Evolutionary conservation across 2,797 vertebrate species (phyloP).

Genomic region (Acipenser oxyrinchus): DNA sequence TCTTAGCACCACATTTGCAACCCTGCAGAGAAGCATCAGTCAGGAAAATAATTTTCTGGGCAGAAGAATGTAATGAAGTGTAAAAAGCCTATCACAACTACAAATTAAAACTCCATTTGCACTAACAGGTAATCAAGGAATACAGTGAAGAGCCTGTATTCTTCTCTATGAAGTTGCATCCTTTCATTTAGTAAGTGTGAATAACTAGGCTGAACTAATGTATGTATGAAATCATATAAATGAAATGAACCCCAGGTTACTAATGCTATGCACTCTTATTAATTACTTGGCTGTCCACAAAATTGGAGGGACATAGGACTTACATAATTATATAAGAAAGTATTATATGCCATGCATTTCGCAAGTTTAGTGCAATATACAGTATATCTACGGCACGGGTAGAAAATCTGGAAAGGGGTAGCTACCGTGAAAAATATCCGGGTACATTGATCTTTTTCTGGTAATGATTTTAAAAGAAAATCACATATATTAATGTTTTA

Average conservation of each 20-base stretch:
- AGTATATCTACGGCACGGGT: no score
- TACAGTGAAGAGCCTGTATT: neutral
- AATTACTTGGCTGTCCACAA: no score
- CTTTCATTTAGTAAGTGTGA: neutral
- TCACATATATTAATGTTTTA: no score
- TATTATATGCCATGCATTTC: no score
- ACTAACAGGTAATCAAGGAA: constrained; percentile 2
- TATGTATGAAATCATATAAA: neutral
- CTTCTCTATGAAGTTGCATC: neutral
- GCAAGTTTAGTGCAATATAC: no score
- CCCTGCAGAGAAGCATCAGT: neutral
- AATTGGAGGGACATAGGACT: no score
- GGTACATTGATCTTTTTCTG: no score
- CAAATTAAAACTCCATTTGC: constrained; percentile 2
- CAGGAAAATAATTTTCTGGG: neutral
- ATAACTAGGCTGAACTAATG: neutral
- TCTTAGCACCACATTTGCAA: neutral
- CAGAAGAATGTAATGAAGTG: neutral
- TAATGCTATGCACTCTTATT: no score
- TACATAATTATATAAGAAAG: no score
- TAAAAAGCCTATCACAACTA: neutral
- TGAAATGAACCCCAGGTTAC: neutral
- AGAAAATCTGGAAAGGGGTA: no score
- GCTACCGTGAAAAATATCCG: no score
- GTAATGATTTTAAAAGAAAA: no score